A percentile compares a stretch with the other conserved stretches of the same genome.
These are phyloP conservation scores for Hylaeus anthracinus DNA, from an alignment of 1,140 invertebrate species.

Conservation along the genomic window DNA sequence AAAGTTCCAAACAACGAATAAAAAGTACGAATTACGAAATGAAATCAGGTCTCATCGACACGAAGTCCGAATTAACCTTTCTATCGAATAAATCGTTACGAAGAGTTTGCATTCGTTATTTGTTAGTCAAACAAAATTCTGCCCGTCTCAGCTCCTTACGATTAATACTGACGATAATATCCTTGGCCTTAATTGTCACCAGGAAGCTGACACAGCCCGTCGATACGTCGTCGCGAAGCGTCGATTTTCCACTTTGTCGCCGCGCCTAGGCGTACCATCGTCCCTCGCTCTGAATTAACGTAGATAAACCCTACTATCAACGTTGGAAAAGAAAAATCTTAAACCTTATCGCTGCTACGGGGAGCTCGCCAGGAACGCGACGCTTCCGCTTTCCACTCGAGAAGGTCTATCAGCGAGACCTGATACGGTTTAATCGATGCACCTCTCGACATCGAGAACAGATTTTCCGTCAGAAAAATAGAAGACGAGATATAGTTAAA, in stretches of 20 bases:
- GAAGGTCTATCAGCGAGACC: too few relatives aligned
- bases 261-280: slow-evolving; percentile 7
- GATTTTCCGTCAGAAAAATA: too few relatives aligned
- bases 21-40: too few relatives aligned
- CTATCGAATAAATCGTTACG: too few relatives aligned
- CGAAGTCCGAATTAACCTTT: too few relatives aligned
- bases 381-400: not conserved
- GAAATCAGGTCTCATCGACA: too few relatives aligned
- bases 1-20: too few relatives aligned
- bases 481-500: too few relatives aligned
- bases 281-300: slow-evolving; percentile 47
- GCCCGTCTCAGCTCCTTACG: not conserved
- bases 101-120: too few relatives aligned
- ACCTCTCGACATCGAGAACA: too few relatives aligned
- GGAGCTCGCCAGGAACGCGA: slow-evolving; percentile 13
- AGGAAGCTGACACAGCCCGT: not conserved
- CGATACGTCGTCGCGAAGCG: slow-evolving; percentile 4
- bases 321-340: slow-evolving; percentile 46
- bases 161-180: slow-evolving; percentile 37
- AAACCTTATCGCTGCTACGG: slow-evolving; percentile 48
- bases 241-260: slow-evolving; percentile 1
- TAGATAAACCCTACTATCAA: slow-evolving; percentile 46
- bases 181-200: not conserved
- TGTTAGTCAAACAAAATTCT: too few relatives aligned
- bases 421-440: too few relatives aligned